Conservation (phyloP, 2,888 invertebrate genomes). For the Leucoptera coffeella region DNA sequence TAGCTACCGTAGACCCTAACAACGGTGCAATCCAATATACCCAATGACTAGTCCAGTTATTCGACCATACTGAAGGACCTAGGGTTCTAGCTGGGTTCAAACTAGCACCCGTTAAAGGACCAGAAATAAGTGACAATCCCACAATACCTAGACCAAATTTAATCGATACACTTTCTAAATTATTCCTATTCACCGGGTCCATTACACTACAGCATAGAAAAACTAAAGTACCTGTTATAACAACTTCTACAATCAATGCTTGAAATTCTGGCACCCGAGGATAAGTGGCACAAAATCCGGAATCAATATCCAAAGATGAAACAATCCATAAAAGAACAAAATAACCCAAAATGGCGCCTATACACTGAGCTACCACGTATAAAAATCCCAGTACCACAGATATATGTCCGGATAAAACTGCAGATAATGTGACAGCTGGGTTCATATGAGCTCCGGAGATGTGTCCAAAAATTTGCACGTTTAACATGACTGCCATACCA, state of each 20-base stretch:
- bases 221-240: slow-evolving; percentile 58
- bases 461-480: slow-evolving; percentile 69
- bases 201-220: slow-evolving; percentile 64
- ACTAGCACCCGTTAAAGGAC: slow-evolving; percentile 64
- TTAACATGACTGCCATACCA: slow-evolving; percentile 62
- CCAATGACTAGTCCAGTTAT: slow-evolving; percentile 63
- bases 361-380: slow-evolving; percentile 59
- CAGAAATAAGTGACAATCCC: slow-evolving; percentile 60
- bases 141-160: slow-evolving; percentile 64
- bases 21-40: slow-evolving; percentile 64
- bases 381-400: slow-evolving; percentile 49
- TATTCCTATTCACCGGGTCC: slow-evolving; percentile 62
- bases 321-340: slow-evolving; percentile 52
- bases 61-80: slow-evolving; percentile 66
- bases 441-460: slow-evolving; percentile 75
- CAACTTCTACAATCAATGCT: slow-evolving; percentile 56
- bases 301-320: slow-evolving; percentile 20
- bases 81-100: slow-evolving; percentile 68
- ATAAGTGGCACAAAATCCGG: slow-evolving; percentile 58
- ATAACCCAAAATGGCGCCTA: slow-evolving; percentile 64
- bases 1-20: slow-evolving; percentile 19
- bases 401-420: slow-evolving; percentile 52
- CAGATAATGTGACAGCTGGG: slow-evolving; percentile 66
- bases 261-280: slow-evolving; percentile 46
- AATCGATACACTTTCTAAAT: slow-evolving; percentile 58